phyloP scores from a whole-genome alignment of 2,797 vertebrate species.

The Dermochelys coriacea region DNA sequence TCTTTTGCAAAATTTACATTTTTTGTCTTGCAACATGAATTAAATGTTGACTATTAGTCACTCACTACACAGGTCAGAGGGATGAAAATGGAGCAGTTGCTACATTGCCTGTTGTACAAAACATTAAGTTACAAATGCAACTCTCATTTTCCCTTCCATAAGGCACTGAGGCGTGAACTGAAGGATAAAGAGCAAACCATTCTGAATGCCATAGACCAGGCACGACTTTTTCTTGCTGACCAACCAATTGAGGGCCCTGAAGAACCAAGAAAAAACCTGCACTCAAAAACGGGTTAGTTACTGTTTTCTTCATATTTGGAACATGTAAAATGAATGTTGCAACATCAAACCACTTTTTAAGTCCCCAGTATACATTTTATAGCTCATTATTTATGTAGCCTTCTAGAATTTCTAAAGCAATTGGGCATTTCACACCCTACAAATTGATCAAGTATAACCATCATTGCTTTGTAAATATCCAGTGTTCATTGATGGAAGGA shows the following conservation, averaged over 20 bases:
- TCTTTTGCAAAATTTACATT: constrained; percentile 29
- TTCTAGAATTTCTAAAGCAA: neutral
- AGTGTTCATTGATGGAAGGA: neutral
- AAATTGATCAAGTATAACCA: neutral
- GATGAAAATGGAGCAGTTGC: neutral
- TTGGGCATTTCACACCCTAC: neutral
- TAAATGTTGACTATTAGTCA: neutral
- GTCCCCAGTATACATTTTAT: neutral
- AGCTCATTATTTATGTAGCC: neutral
- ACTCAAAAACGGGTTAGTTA: constrained; percentile 90
- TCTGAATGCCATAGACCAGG: constrained; percentile 92
- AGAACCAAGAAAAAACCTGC: constrained; percentile 91
- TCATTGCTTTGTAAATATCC: neutral
- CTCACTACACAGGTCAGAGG: neutral
- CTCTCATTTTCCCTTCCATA: constrained; percentile 65
- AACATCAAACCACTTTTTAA: neutral
- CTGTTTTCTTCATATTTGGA: neutral
- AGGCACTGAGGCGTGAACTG: constrained; percentile 90
- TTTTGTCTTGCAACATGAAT: constrained; percentile 28
- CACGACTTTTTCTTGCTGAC: constrained; percentile 93
- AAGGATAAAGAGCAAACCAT: constrained; percentile 92
- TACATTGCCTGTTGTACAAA: neutral
- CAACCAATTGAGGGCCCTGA: constrained; percentile 97
- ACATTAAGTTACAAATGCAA: neutral
- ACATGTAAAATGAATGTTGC: neutral